Base-by-base conservation (phyloP, 1,140 invertebrate species). In the Apis cerana region DNA sequence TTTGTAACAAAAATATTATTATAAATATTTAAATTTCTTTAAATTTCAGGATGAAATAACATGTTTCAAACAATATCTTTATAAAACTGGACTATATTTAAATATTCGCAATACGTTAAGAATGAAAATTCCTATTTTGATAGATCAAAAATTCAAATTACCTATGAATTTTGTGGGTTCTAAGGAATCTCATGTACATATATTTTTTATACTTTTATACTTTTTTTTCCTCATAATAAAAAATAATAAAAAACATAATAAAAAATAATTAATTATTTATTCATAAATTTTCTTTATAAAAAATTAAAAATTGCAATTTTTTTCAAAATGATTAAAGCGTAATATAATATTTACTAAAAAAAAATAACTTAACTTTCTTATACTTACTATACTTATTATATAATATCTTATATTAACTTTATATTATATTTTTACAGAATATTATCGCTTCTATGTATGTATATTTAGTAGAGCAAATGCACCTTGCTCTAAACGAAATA, bases 1-100 rank as follows among this genome's bases (percentile, higher is more conserved):
- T 43, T 43, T 43, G 33, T 43, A 43, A 43, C 5, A 43, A 43
- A 43, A 43, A 43, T 43, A 43, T 43, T 43, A 43, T 43, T 43
- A 43, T 43, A n/a, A n/a, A 43, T 43, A 43, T 43, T 43, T 43
- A 43, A 43, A 43, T 43, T 43, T 43, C 33, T 43, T 43, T 43
- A 43, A 43, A 43, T 5, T 84, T 85, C 58, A 92, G 91, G 91
- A 91, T 21, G 90, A 92, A 19, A 65, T 91, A 12, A 83, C 76
- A 54, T 88, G 89, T 19, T 92, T 92, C 65, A 85, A 71, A 23
- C 90, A 91, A 71, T 90, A 89, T 79, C 76, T 92, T 17, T 89
- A 91, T 50, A 90, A 89, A 64, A 90, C 79, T n/a, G 90, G 90
- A 21, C n/a, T 70, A 21, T 91, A 92, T 19, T 52, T 87, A 8